Evolutionary conservation across 2,113 vertebrate species (phyloP).

Genomic region (Paramormyrops kingsleyae): DNA sequence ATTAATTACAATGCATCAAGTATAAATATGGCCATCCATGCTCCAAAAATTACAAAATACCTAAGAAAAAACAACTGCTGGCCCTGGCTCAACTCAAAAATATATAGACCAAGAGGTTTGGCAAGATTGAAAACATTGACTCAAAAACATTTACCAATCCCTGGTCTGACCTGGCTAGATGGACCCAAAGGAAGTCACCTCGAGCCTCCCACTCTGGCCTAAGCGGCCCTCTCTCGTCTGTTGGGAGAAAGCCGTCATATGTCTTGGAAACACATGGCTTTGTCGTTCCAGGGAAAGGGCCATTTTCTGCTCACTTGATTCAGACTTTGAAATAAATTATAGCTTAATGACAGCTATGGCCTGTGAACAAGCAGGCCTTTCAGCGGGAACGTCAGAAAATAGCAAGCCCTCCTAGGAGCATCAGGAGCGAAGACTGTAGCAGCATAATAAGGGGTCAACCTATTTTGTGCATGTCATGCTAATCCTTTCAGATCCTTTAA

Average conservation of each 20-base stretch:
- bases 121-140: background rate
- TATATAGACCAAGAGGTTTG: background rate
- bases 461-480: background rate
- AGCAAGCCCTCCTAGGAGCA: background rate
- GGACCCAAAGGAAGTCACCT: background rate
- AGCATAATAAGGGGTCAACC: background rate
- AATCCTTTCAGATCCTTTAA: background rate
- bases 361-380: background rate
- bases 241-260: background rate
- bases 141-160: background rate
- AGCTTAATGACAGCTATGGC: background rate
- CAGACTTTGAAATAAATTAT: background rate
- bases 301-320: conserved; percentile 12
- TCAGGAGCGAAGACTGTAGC: background rate
- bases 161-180: background rate
- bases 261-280: background rate
- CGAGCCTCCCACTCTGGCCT: background rate
- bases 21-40: background rate
- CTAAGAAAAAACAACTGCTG: background rate
- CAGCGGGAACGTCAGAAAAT: background rate
- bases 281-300: background rate
- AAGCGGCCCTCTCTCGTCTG: background rate
- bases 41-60: background rate
- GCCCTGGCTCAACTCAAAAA: background rate
- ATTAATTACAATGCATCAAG: background rate